Evolutionary conservation across 2,888 invertebrate genomes (phyloP), one percentile per base, ranked within the genome.

Genomic region (Apamea epomidion): DNA sequence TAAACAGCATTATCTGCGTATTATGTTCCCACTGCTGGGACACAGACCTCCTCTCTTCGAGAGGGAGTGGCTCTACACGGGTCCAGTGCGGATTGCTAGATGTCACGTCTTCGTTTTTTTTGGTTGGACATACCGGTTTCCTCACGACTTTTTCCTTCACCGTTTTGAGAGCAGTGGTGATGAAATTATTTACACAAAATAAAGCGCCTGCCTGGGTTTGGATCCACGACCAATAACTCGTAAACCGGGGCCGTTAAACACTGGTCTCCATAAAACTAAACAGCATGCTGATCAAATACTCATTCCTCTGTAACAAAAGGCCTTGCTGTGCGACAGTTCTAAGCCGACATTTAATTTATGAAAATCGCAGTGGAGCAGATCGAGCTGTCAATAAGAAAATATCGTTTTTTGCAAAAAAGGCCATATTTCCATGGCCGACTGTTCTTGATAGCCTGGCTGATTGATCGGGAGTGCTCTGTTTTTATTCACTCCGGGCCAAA

Each of bases 391-490:
- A 18, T 76, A 81, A 64, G 58, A 62, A 45, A 83, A 62, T 69
- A 62, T 73, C 25, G n/a, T 69, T n/a, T 21, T n/a, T 2, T 8
- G 29, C 68, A 68, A 84, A 18, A 81, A 58, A 21, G 81, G 16
- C 21, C 72, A 85, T 69, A 80, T 72, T 82, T n/a, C 62, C 42
- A 32, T 85, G 85, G 67, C 85, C 85, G 54, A 68, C 82, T 72
- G 81, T 64, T 72, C 73, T 42, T 81, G 72, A 82, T 85, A 45
- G 85, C 48, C 25, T 29, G 29, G 14, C 69, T 78, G 84, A 84
- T 83, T 77, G 83, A 78, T 74, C 72, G 48, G 14, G 74, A 83
- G 83, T 86, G 67, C 84, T 83, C 62, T 67, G 84, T 85, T 87
- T 83, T 78, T 87, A 86, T 78, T 69, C 69, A 54, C 58, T 83